Base-by-base conservation (phyloP, 2,888 invertebrate species). In the Drosophila peninsularis region DNA sequence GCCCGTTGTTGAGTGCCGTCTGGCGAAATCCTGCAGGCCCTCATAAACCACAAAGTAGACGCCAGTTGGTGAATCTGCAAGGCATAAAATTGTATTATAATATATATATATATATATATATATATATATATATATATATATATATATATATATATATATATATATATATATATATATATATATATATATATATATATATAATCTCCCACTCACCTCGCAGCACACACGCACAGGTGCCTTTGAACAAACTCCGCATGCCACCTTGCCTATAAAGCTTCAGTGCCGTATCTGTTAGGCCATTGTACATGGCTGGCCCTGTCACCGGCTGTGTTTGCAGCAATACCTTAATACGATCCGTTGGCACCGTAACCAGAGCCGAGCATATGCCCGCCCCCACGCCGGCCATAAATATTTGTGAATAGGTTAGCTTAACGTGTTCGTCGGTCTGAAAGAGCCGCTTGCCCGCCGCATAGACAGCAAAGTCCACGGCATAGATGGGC, bases 1-100 rank as follows among this genome's bases (percentile, higher is more conserved):
- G 2, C 88, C 89, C 0, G 71, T 74, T 39, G 82, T 77, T 93
- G 94, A 89, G 94, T 94, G 81, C 93, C 93, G 91, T 82, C 96
- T 95, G 71, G 98, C 93, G 45, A 94, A 92, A 82, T 96, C 95
- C 93, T 98, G 96, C 21, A 99, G 93, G 92, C 94, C 96, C 92
- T 99, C 99, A 91, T 99, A 99, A 0, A 98, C 96, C 94, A 98
- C 95, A 91, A 99, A 99, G 93, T 99, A 99, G 94, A 98, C 96
- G 50, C 99, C 99, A 92, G 99, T 99, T 52, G 99, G 99, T 54
- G 99, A 96, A 94, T 99, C 99, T 95, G 88, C 39, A 24, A 14
- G n/a, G 1, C 3, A 9, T 10, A 93, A 91, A 1, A 0, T 13
- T 32, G 39, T 27, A 21, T 36, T 27, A 21, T 36, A 42, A 49